phyloP scores from a whole-genome alignment of 2,797 vertebrate species.

The Myotis planiceps region DNA sequence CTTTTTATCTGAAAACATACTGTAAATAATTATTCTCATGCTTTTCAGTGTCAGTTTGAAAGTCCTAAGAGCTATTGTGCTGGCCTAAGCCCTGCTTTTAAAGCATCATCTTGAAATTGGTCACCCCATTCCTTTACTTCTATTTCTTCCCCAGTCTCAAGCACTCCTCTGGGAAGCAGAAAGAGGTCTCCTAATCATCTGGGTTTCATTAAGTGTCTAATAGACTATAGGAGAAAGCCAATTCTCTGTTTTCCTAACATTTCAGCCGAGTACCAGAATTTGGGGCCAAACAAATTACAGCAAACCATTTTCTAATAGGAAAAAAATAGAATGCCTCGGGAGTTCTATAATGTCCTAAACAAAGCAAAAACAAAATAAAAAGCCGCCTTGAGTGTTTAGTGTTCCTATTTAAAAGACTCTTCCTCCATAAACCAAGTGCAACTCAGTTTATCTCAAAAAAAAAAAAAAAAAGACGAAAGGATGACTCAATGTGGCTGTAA shows the following conservation, averaged over 20 bases:
- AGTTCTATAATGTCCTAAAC: slow-evolving; percentile 54
- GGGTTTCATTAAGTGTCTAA: slow-evolving; percentile 79
- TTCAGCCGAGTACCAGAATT: slow-evolving; percentile 60
- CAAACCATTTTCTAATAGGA: slow-evolving; percentile 60
- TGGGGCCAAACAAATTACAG: slow-evolving; percentile 71
- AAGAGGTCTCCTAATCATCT: slow-evolving; percentile 66
- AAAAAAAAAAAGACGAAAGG: background rate
- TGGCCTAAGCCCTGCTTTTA: slow-evolving; percentile 3
- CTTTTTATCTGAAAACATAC: background rate
- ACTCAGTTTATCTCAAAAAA: slow-evolving; percentile 30
- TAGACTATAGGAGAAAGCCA: slow-evolving; percentile 63
- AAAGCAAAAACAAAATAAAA: slow-evolving; percentile 31
- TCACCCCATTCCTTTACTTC: slow-evolving; percentile 46
- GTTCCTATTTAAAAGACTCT: slow-evolving; percentile 16
- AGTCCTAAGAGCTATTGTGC: slow-evolving; percentile 9
- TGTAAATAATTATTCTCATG: background rate
- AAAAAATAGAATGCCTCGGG: background rate
- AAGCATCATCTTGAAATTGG: slow-evolving; percentile 28
- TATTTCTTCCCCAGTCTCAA: background rate
- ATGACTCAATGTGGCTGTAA: slow-evolving; percentile 23
- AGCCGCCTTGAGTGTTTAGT: background rate
- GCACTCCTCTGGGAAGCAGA: slow-evolving; percentile 49
- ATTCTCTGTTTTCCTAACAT: slow-evolving; percentile 68
- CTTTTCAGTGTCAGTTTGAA: background rate
- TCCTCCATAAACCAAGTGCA: slow-evolving; percentile 39